Conservation (phyloP, 2,888 invertebrate species). For the Erebia palarica region DNA sequence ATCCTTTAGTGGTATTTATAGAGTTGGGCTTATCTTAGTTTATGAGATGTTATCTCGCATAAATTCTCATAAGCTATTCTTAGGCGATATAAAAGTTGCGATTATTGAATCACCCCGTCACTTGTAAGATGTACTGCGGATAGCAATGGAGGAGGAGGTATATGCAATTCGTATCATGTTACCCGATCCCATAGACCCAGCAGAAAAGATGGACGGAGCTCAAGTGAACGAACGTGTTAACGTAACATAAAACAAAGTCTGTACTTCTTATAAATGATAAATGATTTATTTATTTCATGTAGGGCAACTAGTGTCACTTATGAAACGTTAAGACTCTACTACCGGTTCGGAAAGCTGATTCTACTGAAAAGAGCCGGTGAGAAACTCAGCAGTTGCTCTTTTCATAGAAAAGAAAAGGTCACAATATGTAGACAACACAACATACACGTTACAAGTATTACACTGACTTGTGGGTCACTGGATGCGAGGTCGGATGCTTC, state of each 20-base stretch:
- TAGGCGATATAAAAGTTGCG: conserved; percentile 21
- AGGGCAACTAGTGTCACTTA: too few relatives aligned
- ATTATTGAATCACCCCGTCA: conserved; percentile 22
- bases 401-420: too few relatives aligned
- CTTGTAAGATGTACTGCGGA: conserved; percentile 15
- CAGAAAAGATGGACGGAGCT: background rate
- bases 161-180: conserved; percentile 19
- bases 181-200: conserved; percentile 16
- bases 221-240: background rate
- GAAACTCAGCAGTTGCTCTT: too few relatives aligned
- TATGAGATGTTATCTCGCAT: conserved; percentile 13
- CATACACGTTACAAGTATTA: too few relatives aligned
- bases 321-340: too few relatives aligned
- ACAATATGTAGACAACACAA: too few relatives aligned
- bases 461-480: too few relatives aligned
- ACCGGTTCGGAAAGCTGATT: too few relatives aligned
- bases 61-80: conserved; percentile 19
- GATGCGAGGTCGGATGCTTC: too few relatives aligned
- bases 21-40: background rate
- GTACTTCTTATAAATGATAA: too few relatives aligned
- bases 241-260: background rate
- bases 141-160: conserved; percentile 11
- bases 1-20: background rate
- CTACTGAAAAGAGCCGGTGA: too few relatives aligned
- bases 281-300: too few relatives aligned